Evolutionary conservation across 2,113 vertebrate species (phyloP), one percentile per base, ranked within the genome.

Genomic region (Ovibos moschatus): DNA sequence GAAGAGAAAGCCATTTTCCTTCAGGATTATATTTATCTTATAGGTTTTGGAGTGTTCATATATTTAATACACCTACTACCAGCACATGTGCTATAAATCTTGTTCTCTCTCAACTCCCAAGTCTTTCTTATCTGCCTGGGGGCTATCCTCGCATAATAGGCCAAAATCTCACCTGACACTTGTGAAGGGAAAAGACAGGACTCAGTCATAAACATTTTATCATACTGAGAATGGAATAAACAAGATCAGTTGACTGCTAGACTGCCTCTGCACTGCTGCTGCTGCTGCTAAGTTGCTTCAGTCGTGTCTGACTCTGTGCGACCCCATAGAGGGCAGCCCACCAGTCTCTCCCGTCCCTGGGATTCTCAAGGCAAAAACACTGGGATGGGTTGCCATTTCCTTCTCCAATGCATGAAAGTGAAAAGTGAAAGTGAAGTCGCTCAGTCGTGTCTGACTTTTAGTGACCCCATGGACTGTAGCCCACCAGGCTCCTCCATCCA

Each of bases 191-290:
- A 92, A 89, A 88, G 40, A 82, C 13, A 84, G 3, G 36, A 92
- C 28, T 93, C 45, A n/a, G 58, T 87, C 58, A 92, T 33, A 97
- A 71, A 87, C 28, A 94, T 67, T 83, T 92, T 91, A 88, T 91
- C 57, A 86, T 6, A 95, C 27, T 83, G 36, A 30, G 55, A 55
- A 82, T 64, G 53, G 62, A 82, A 88, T 91, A 71, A 76, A 45
- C 40, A 76, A 89, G 50, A 45, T 51, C 64, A 79, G 1, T 23
- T 92, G 50, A 89, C 47, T 40, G 36, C 84, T 67, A 33, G 14
- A 16, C 27, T 60, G 15, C 60, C 76, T 89, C 92, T 91, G 83
- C 23, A 76, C 60, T 62, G 60, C 60, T 62, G 28, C 28, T 62
- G 58, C 58, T 15, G 60, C 60, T 62, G 60, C 60, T 62, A 62